phyloP scores from a whole-genome alignment of 2,797 vertebrate genomes.

The Aratinga solstitialis region DNA sequence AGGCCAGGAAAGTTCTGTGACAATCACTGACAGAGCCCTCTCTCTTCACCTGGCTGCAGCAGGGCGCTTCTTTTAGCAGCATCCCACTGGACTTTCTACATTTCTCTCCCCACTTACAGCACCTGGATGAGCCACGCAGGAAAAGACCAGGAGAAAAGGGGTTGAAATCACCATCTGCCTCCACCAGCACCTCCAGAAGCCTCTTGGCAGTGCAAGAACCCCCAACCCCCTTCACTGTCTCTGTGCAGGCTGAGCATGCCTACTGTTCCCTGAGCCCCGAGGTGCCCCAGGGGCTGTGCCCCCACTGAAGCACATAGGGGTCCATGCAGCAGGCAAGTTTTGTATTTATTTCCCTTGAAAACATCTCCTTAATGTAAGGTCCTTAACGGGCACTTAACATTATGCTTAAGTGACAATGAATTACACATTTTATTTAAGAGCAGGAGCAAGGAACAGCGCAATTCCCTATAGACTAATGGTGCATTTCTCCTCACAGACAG shows the following conservation, averaged over 20 bases:
- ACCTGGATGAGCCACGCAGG: fast-evolving
- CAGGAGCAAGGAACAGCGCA: slow-evolving; percentile 31
- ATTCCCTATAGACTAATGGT: slow-evolving; percentile 65
- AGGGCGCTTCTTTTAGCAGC: neutral
- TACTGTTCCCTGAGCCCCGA: fast-evolving
- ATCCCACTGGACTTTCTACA: neutral
- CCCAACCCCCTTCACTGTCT: neutral
- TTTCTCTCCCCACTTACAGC: neutral
- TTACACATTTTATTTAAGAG: slow-evolving; percentile 65
- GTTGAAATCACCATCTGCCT: neutral
- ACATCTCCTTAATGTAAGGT: slow-evolving; percentile 6
- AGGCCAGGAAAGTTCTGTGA: neutral
- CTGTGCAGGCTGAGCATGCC: neutral
- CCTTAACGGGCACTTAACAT: slow-evolving; percentile 35
- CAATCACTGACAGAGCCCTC: neutral
- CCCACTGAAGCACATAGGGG: fast-evolving
- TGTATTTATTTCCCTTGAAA: slow-evolving; percentile 31
- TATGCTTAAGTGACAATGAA: slow-evolving; percentile 52
- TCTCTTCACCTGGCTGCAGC: neutral
- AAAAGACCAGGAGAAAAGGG: neutral
- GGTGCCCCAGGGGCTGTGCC: neutral
- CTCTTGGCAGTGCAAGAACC: neutral
- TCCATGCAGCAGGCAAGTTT: neutral
- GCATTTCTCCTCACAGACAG: slow-evolving; percentile 61
- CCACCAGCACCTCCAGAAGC: neutral